phyloP scores from a whole-genome alignment of 1,140 invertebrate genomes.

The Drosophila santomea region DNA sequence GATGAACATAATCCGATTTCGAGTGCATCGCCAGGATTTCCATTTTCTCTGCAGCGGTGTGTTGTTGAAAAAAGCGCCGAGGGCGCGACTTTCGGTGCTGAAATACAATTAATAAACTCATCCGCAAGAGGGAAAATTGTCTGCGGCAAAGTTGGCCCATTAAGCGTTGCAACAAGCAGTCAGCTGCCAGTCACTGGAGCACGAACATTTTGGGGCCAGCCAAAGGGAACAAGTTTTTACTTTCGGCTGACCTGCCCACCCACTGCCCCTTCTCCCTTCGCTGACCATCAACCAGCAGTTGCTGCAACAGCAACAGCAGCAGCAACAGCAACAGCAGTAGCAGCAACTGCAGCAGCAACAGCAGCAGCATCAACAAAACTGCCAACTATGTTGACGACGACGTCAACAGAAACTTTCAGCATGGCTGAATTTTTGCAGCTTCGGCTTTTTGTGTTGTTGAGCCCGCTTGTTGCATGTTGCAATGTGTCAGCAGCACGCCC shows the following conservation, averaged over 20 bases:
- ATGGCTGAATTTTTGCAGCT: conserved; percentile 67
- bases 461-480: conserved; percentile 71
- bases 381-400: conserved; percentile 44
- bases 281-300: conserved; percentile 11
- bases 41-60: not conserved
- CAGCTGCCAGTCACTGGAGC: conserved; percentile 24
- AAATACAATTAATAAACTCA: conserved; percentile 48
- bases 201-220: conserved; percentile 30
- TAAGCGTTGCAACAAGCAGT: conserved; percentile 37
- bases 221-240: conserved; percentile 33
- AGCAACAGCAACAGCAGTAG: conserved; percentile 6
- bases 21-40: not conserved
- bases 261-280: not conserved
- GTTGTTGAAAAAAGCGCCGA: not conserved
- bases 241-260: conserved; percentile 16
- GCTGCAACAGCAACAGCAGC: conserved; percentile 2
- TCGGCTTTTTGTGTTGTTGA: conserved; percentile 45
- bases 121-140: conserved; percentile 21
- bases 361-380: conserved; percentile 4
- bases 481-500: conserved; percentile 61
- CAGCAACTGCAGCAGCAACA: not conserved
- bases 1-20: not conserved
- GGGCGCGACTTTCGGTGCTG: not conserved
- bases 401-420: conserved; percentile 66
- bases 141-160: conserved; percentile 34